These are phyloP conservation scores for Sphaerodactylus townsendi DNA, from an alignment of 2,113 vertebrate genomes.

Conservation along the genomic window DNA sequence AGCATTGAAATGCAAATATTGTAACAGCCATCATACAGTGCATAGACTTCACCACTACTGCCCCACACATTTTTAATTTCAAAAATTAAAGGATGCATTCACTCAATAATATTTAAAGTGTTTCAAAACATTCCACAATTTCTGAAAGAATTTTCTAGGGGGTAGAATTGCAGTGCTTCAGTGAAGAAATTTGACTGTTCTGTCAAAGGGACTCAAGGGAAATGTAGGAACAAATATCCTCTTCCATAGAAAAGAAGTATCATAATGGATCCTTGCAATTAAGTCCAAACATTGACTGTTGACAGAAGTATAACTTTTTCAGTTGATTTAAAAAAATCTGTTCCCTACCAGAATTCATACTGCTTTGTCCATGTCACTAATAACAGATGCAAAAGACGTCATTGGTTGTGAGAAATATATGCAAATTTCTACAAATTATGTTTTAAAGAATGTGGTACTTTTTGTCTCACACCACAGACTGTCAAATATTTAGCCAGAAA, in stretches of 20 bases:
- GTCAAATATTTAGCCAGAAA: too few relatives aligned
- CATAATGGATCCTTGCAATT: background rate
- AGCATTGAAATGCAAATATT: too few relatives aligned
- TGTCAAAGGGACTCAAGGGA: background rate
- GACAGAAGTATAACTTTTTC: background rate
- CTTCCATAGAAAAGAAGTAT: background rate
- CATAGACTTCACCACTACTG: background rate
- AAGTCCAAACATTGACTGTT: background rate
- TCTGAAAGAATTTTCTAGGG: background rate
- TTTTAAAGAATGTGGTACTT: background rate
- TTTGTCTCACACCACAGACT: background rate
- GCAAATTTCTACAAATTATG: background rate
- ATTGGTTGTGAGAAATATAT: background rate
- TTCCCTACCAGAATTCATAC: background rate
- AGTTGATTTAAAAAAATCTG: background rate
- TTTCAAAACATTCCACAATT: background rate
- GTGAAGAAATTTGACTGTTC: background rate
- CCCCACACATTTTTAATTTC: background rate
- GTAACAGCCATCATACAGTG: background rate
- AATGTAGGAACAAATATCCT: background rate
- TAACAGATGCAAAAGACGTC: background rate
- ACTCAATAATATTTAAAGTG: background rate
- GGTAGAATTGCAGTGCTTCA: background rate
- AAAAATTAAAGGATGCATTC: background rate
- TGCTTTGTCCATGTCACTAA: background rate